Evolutionary conservation across 2,797 vertebrate species (phyloP).

Genomic region (Nannoperca australis): DNA sequence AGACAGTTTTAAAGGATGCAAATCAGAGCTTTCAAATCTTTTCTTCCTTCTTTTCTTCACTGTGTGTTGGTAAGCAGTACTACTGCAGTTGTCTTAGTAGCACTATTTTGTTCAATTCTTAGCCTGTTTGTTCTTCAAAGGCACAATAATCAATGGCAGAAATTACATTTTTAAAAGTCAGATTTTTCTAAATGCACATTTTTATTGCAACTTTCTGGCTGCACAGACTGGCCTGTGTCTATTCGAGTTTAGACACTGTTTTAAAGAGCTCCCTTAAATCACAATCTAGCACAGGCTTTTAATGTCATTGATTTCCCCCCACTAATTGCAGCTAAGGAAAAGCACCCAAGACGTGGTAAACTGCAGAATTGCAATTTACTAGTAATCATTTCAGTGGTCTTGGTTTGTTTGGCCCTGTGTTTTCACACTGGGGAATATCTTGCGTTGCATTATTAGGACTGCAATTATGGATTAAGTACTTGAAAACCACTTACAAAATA

Average conservation of each 20-base stretch:
- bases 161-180: background rate
- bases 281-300: conserved; percentile 18
- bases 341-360: background rate
- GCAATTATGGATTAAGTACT: conserved; percentile 15
- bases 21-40: background rate
- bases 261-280: conserved; percentile 15
- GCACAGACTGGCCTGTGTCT: background rate
- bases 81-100: background rate
- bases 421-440: conserved; percentile 17
- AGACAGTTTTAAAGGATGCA: background rate
- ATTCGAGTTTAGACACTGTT: background rate
- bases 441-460: conserved; percentile 19
- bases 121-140: conserved; percentile 22
- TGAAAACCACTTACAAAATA: conserved; percentile 12
- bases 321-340: conserved; percentile 28
- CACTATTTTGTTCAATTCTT: background rate
- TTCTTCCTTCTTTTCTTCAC: background rate
- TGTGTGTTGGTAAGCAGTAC: background rate
- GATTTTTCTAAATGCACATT: background rate
- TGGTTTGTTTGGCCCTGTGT: conserved; percentile 10
- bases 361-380: conserved; percentile 16
- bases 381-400: conserved; percentile 25
- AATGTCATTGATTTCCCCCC: conserved; percentile 31
- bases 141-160: conserved; percentile 9
- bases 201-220: background rate